Conservation (phyloP, 2,888 invertebrate genomes). For the Acrocyrtus sp. region DNA sequence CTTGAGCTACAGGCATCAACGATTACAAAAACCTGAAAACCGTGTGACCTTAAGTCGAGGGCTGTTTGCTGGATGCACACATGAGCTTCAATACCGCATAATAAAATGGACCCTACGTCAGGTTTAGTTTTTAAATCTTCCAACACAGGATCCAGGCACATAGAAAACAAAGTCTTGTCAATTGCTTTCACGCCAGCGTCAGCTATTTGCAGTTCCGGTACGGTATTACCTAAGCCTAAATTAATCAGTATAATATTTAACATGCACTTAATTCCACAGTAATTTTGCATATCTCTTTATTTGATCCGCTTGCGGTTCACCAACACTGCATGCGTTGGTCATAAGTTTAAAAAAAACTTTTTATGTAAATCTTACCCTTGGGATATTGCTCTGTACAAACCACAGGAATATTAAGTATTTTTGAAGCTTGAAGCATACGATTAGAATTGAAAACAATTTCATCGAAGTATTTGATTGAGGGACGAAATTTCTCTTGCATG, state of each 20-base stretch:
- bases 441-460: slow-evolving; percentile 68
- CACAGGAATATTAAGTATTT: slow-evolving; percentile 69
- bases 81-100: slow-evolving; percentile 71
- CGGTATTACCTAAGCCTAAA: slow-evolving; percentile 70
- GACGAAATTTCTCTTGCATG: slow-evolving; percentile 71
- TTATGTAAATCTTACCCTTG: slow-evolving; percentile 69
- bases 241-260: too few species aligned
- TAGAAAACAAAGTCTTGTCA: slow-evolving; percentile 70
- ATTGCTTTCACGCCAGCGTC: slow-evolving; percentile 66
- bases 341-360: background rate
- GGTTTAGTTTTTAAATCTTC: slow-evolving; percentile 65
- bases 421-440: slow-evolving; percentile 69
- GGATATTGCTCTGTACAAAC: slow-evolving; percentile 73
- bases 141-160: slow-evolving; percentile 69
- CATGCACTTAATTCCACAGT: too few species aligned
- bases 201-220: slow-evolving; percentile 68
- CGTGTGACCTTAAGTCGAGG: slow-evolving; percentile 68
- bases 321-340: background rate
- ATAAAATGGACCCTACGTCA: slow-evolving; percentile 65
- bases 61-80: slow-evolving; percentile 73
- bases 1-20: slow-evolving; percentile 71
- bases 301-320: too few species aligned
- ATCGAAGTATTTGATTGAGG: slow-evolving; percentile 69
- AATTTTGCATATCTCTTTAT: too few species aligned
- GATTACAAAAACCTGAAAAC: slow-evolving; percentile 70